A percentile compares a stretch with the other conserved stretches of the same genome.
phyloP scores from a whole-genome alignment of 2,797 vertebrate genomes.

The Falco biarmicus region DNA sequence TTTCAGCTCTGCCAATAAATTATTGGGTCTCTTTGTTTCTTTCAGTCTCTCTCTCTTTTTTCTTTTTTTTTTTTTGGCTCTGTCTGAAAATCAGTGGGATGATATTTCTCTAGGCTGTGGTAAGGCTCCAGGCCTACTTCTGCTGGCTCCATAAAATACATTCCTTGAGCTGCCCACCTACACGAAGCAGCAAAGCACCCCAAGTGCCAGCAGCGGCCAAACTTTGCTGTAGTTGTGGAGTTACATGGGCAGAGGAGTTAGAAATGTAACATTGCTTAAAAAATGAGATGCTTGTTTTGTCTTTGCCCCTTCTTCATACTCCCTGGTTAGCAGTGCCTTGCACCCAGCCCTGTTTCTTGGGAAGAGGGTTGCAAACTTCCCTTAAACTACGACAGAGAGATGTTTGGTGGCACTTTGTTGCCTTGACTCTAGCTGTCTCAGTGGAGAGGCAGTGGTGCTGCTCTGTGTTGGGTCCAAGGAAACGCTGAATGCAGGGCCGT shows the following conservation, averaged over 20 bases:
- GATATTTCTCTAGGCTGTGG: neutral
- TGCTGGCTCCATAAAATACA: neutral
- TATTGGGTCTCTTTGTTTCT: constrained; percentile 75
- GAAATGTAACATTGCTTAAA: neutral
- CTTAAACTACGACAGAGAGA: neutral
- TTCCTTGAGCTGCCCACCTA: neutral
- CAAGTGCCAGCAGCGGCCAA: neutral
- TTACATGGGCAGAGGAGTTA: neutral
- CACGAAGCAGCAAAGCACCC: neutral
- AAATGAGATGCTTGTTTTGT: neutral
- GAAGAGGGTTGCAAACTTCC: neutral
- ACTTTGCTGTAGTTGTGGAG: neutral
- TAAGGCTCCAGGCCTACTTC: neutral
- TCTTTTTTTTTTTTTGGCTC: neutral
- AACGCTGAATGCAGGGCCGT: neutral
- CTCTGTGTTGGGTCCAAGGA: neutral
- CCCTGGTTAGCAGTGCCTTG: neutral
- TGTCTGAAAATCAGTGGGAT: neutral
- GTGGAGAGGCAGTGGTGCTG: neutral
- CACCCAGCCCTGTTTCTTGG: neutral
- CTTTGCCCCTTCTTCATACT: neutral
- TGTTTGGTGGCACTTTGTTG: neutral
- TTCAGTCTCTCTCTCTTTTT: constrained; percentile 10
- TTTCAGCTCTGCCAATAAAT: constrained; percentile 77
- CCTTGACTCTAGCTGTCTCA: neutral